Conservation (phyloP, 2,888 invertebrate species). For the Drosophila ustulata region DNA sequence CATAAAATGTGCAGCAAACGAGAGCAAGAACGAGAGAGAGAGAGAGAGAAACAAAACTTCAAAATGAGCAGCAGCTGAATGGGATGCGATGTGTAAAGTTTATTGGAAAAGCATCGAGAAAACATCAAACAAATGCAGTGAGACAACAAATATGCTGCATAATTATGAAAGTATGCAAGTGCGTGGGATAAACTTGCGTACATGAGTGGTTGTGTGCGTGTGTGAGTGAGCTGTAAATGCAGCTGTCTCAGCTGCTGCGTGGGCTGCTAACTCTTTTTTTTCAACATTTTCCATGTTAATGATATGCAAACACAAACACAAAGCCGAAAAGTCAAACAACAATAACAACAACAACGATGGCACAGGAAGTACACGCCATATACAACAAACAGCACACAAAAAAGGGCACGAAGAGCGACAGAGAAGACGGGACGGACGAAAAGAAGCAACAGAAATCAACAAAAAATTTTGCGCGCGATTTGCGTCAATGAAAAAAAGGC, state of each 20-base stretch:
- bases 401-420: slow-evolving; percentile 28
- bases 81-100: slow-evolving; percentile 53
- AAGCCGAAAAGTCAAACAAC: slow-evolving; percentile 54
- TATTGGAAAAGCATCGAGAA: slow-evolving; percentile 70
- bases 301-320: slow-evolving; percentile 69
- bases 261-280: slow-evolving; percentile 66
- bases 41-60: neutral
- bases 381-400: slow-evolving; percentile 34
- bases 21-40: slow-evolving; percentile 18
- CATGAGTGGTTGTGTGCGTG: neutral
- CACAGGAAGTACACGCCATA: slow-evolving; percentile 70
- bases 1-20: slow-evolving; percentile 53
- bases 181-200: slow-evolving; percentile 37
- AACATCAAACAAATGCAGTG: slow-evolving; percentile 57
- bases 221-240: slow-evolving; percentile 26
- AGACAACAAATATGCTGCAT: slow-evolving; percentile 35
- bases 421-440: slow-evolving; percentile 8
- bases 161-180: slow-evolving; percentile 54
- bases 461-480: slow-evolving; percentile 75
- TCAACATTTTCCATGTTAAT: slow-evolving; percentile 67
- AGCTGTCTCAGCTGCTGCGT: slow-evolving; percentile 56
- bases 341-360: slow-evolving; percentile 18
- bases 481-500: slow-evolving; percentile 66
- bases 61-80: slow-evolving; percentile 47
- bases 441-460: slow-evolving; percentile 59